These are phyloP conservation scores for Scotopteryx bipunctaria DNA, from an alignment of 2,888 invertebrate species.

Conservation along the genomic window DNA sequence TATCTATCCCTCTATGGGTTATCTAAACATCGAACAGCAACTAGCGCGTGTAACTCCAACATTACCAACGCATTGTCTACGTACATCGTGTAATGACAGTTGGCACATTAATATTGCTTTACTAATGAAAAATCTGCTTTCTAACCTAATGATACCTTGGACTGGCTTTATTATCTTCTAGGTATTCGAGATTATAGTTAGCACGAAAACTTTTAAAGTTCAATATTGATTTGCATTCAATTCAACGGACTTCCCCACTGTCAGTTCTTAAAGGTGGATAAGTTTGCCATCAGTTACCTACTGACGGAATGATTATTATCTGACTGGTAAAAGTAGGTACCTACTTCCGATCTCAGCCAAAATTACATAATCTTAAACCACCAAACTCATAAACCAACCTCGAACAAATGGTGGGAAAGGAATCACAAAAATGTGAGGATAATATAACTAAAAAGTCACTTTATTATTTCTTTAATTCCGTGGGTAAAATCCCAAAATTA, in stretches of 20 bases:
- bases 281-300: no score
- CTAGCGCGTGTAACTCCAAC: slow-evolving; percentile 68
- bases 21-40: slow-evolving; percentile 54
- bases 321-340: no score
- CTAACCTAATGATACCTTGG: slow-evolving; percentile 24
- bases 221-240: no score
- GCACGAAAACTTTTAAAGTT: no score
- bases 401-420: slow-evolving; percentile 33
- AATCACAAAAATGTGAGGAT: slow-evolving; percentile 17
- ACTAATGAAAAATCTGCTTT: slow-evolving; percentile 43
- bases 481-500: slow-evolving; percentile 29
- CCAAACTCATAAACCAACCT: slow-evolving; percentile 15
- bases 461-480: slow-evolving; percentile 31
- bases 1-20: slow-evolving; percentile 50
- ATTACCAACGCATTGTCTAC: slow-evolving; percentile 57
- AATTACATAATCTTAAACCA: slow-evolving; percentile 22
- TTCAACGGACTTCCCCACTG: no score
- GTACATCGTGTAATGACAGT: slow-evolving; percentile 35
- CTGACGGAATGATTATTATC: no score
- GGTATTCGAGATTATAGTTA: no score
- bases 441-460: slow-evolving; percentile 25
- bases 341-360: no score
- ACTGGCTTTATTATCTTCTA: no score
- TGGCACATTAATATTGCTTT: slow-evolving; percentile 31
- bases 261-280: no score